Conservation (phyloP, 2,113 vertebrate species). For the Pseudonaja textilis region DNA sequence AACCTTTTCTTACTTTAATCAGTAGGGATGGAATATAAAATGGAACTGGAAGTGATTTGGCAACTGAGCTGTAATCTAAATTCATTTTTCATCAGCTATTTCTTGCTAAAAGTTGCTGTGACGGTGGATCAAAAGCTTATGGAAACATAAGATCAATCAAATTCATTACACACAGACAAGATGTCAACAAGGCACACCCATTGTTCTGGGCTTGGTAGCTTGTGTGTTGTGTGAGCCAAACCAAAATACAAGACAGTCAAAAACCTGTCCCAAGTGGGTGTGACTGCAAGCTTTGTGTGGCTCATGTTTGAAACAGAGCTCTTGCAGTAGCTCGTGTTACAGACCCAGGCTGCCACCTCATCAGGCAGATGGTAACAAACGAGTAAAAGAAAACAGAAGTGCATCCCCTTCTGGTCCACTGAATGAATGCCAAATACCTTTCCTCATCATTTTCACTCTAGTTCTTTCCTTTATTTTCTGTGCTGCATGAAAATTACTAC, state of each 20-base stretch:
- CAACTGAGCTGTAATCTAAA: slow-evolving; percentile 12
- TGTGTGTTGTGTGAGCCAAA: slow-evolving; percentile 60
- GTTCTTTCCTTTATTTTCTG: background rate
- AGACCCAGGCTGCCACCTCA: slow-evolving; percentile 46
- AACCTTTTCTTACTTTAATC: background rate
- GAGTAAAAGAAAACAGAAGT: background rate
- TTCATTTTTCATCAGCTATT: slow-evolving; percentile 33
- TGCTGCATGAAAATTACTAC: background rate
- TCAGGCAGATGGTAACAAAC: slow-evolving; percentile 3
- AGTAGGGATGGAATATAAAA: background rate
- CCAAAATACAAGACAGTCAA: slow-evolving; percentile 66
- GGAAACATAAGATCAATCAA: slow-evolving; percentile 50
- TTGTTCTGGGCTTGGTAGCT: slow-evolving; percentile 66
- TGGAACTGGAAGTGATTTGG: background rate
- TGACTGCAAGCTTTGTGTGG: slow-evolving; percentile 16
- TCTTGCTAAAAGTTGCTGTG: slow-evolving; percentile 36
- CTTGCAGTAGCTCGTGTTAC: slow-evolving; percentile 53
- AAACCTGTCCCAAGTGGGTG: slow-evolving; percentile 60
- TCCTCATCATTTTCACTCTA: background rate
- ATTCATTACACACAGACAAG: slow-evolving; percentile 57
- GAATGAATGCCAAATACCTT: background rate
- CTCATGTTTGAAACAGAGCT: slow-evolving; percentile 51
- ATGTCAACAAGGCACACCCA: slow-evolving; percentile 72
- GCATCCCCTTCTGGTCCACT: background rate
- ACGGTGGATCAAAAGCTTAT: slow-evolving; percentile 56